Evolutionary conservation across 1,140 invertebrate genomes (phyloP).

Genomic region (Drosophila littoralis): DNA sequence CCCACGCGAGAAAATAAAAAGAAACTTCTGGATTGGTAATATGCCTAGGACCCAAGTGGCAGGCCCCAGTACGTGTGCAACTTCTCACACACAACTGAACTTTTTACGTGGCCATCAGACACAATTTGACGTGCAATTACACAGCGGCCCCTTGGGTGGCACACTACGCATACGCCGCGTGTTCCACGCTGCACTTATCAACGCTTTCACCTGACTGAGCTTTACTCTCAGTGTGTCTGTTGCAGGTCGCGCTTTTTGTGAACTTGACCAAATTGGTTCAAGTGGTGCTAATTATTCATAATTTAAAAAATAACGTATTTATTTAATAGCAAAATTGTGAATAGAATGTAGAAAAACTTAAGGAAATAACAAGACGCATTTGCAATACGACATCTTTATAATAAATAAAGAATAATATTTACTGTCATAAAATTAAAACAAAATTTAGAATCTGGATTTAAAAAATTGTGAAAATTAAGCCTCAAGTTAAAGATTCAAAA

Average conservation of each 20-base stretch:
- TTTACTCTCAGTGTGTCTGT: background rate
- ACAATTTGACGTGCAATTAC: slow-evolving; percentile 71
- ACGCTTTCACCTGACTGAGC: background rate
- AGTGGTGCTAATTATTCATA: too few species aligned
- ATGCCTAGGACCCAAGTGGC: background rate
- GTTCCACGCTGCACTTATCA: slow-evolving; percentile 3
- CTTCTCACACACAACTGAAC: slow-evolving; percentile 13
- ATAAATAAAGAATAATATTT: too few species aligned
- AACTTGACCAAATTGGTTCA: too few species aligned
- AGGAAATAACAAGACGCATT: too few species aligned
- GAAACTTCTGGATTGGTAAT: slow-evolving; percentile 32
- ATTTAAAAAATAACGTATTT: too few species aligned
- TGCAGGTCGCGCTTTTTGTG: too few species aligned
- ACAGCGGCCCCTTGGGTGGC: slow-evolving; percentile 9
- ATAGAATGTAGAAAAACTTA: too few species aligned
- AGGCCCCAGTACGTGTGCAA: background rate
- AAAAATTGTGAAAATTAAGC: too few species aligned
- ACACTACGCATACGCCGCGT: slow-evolving; percentile 51
- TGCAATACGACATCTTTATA: too few species aligned
- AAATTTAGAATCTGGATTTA: too few species aligned
- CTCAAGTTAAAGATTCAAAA: background rate
- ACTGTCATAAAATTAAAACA: too few species aligned
- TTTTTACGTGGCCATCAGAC: slow-evolving; percentile 8
- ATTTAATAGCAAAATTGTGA: too few species aligned
- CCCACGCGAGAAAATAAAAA: background rate